Percentiles rank a stretch among this genome's conserved stretches.
These are phyloP conservation scores for Xiphophorus hellerii DNA, from an alignment of 2,113 vertebrate genomes.

Conservation along the genomic window DNA sequence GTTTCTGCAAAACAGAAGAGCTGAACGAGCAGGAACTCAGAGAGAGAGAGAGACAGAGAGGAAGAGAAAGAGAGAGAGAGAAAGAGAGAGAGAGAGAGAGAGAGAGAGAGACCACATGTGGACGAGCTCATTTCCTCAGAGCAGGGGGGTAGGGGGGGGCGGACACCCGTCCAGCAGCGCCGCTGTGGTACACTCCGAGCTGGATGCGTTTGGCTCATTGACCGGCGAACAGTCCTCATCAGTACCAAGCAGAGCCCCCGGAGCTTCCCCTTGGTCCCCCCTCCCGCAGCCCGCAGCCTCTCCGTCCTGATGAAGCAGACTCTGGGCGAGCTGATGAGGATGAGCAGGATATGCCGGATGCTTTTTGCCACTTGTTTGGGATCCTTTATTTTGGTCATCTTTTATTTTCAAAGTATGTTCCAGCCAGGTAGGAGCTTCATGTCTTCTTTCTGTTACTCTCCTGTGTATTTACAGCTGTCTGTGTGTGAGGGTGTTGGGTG, in stretches of 20 bases:
- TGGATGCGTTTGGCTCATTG: slow-evolving; percentile 57
- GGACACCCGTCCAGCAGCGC: slow-evolving; percentile 20
- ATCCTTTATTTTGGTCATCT: slow-evolving; percentile 97
- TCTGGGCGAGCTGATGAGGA: slow-evolving; percentile 92
- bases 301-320: slow-evolving; percentile 88
- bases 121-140: slow-evolving; percentile 54
- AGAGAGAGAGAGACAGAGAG: no score
- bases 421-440: slow-evolving; percentile 89
- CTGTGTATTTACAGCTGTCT: not conserved
- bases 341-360: slow-evolving; percentile 95
- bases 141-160: slow-evolving; percentile 10
- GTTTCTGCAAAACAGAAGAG: no score
- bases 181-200: slow-evolving; percentile 73
- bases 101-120: slow-evolving; percentile 25
- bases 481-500: no score
- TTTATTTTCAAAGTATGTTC: slow-evolving; percentile 99
- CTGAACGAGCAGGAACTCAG: no score
- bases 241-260: slow-evolving; percentile 65
- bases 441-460: slow-evolving; percentile 1
- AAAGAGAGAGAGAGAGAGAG: no score
- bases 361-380: slow-evolving; percentile 95
- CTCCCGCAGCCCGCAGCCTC: slow-evolving; percentile 17
- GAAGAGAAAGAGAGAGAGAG: no score
- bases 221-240: slow-evolving; percentile 68
- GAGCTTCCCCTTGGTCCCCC: slow-evolving; percentile 27